Evolutionary conservation across 2,797 vertebrate species (phyloP), one percentile per base, ranked within the genome.

Genomic region (Meda fulgida): DNA sequence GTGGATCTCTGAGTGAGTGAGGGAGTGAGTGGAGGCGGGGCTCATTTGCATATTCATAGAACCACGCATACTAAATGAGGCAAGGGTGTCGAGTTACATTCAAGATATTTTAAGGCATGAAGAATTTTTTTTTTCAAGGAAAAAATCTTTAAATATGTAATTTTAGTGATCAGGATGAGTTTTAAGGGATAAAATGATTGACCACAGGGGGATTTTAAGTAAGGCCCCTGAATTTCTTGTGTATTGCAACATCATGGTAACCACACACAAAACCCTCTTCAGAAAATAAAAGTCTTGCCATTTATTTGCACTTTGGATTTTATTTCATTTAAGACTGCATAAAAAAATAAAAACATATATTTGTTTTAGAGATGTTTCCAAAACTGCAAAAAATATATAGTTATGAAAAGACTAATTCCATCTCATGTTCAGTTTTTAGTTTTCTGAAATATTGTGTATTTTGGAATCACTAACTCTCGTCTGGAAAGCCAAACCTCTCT

Each of bases 401-500:
- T 29, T 84, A 60, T 48, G 43, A 76, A 53, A 7, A 55, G 34
- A 70, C 23, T 7, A 88, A 87, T 43, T 80, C 40, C 26, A 48
- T 46, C 81, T 51, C 81, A 48, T 71, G 38, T 75, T 26, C 63
- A 77, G 38, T 60, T 26, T 43, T 69, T 26, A 63, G 26, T 85
- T 87, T 86, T 66, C 81, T 81, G 29, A 79, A 80, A 71, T 55
- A 26, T 38, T 76, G 85, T 87, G 79, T 86, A 80, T 67, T 88
- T 84, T 81, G 55, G 76, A 84, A 82, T 79, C 46, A 78, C 76
- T 84, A 53, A 78, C 89, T 88, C 88, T 80, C 53, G 80, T 26
- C 89, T 85, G 82, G 88, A 88, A 83, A 85, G 55, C 89, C 86
- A 77, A 89, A 67, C 46, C 89, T 87, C n/a, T 78, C 71, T 80